Base-by-base conservation (phyloP, 2,888 invertebrate species). In the Drosophila testacea region DNA sequence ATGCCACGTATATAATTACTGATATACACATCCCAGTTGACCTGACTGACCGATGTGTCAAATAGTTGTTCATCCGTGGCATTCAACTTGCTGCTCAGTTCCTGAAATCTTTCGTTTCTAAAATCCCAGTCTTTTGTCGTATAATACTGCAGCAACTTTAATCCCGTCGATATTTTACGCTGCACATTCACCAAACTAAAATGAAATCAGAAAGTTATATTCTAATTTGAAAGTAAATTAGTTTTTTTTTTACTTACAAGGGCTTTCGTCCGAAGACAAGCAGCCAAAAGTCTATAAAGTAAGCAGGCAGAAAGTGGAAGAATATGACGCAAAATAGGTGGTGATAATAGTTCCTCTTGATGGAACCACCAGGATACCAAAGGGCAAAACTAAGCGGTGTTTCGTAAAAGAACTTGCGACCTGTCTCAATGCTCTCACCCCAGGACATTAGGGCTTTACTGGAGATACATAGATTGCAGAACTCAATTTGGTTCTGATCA, bases 91-190 rank as follows among this genome's bases (percentile, higher is more conserved):
- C 93, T 89, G 63, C 92, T 93, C 4, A 96, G 91, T 0, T 94
- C 92, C 62, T 93, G 91, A 76, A 95, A 94, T 69, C 95, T 95
- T 4, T 94, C 94, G 74, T 95, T 95, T 34, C 92, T 93, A 90
- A 97, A 97, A 39, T 94, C 92, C 98, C 98, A 98, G 68, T 95
- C 93, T 79, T 95, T 94, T 50, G 95, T 95, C 11, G 96, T 96
- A 91, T 97, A 97, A 91, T 96, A 97, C 83, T 95, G 95, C 22
- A 97, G 91, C 1, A 96, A 93, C 68, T 94, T 93, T 22, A 95
- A 88, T 0, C 95, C 95, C 22, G 92, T 92, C 9, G 93, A 93
- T 41, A 95, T 94, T 81, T 94, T 93, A 16, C 93, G 93, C 85
- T 95, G 95, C 0, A 94, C 93, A 63, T 93, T 93, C 0, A 95